phyloP scores from a whole-genome alignment of 2,797 vertebrate species.

The Smutsia temminckii region DNA sequence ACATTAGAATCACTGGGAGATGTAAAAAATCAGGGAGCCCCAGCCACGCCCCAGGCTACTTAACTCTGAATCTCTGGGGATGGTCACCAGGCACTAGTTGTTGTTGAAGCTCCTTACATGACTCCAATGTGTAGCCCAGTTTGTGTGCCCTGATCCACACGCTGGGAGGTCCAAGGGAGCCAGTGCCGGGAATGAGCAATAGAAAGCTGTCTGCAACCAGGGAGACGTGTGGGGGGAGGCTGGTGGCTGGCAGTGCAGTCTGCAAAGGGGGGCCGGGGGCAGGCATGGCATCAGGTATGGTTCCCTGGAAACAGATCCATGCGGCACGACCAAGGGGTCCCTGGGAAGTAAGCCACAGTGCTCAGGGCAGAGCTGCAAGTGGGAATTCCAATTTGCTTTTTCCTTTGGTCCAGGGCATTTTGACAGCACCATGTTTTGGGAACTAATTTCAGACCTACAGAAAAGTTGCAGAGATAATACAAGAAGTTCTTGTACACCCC shows the following conservation, averaged over 20 bases:
- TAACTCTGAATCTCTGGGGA: neutral
- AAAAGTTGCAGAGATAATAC: neutral
- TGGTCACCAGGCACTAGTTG: neutral
- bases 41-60: neutral
- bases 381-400: neutral
- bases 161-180: neutral
- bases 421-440: neutral
- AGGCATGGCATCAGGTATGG: neutral
- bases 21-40: neutral
- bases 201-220: neutral
- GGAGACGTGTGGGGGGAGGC: neutral
- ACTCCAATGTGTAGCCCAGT: neutral
- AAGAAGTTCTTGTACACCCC: neutral
- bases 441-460: neutral
- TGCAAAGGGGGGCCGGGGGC: neutral
- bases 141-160: neutral
- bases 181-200: neutral
- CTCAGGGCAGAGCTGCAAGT: fast-evolving
- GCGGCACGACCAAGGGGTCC: neutral
- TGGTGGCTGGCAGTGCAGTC: neutral
- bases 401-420: neutral
- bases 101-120: neutral
- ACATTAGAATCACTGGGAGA: neutral
- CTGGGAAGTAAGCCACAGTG: fast-evolving
- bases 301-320: neutral